Conservation (phyloP, 2,797 vertebrate species). For the Ammospiza maritima region DNA sequence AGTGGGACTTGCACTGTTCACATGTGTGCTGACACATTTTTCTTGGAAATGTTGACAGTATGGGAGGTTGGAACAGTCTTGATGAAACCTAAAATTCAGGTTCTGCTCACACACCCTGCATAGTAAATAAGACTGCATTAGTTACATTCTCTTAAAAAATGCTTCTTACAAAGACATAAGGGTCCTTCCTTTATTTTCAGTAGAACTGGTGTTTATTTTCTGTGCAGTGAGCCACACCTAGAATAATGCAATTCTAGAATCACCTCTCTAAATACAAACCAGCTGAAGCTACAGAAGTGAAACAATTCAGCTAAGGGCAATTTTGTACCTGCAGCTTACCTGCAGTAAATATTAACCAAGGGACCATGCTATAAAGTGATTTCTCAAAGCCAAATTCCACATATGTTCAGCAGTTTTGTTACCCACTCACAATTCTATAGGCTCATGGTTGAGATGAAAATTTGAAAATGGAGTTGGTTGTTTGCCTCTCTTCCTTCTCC, state of each 20-base stretch:
- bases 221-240: background rate
- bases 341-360: background rate
- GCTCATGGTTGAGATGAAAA: background rate
- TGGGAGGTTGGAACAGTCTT: background rate
- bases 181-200: background rate
- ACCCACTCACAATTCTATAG: rapidly evolving
- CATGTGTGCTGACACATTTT: background rate
- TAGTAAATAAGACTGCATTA: background rate
- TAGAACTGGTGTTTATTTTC: background rate
- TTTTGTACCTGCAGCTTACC: background rate
- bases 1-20: background rate
- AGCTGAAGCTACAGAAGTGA: background rate
- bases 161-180: background rate
- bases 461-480: background rate
- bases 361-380: background rate
- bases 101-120: background rate
- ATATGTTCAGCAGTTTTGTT: background rate
- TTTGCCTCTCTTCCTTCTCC: background rate
- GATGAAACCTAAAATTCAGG: background rate
- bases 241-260: background rate
- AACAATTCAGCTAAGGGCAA: background rate
- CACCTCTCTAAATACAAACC: background rate
- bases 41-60: background rate
- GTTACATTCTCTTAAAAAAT: background rate
- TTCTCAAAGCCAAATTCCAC: background rate